phyloP scores from a whole-genome alignment of 2,888 invertebrate species.

The Gymnocheta viridis region DNA sequence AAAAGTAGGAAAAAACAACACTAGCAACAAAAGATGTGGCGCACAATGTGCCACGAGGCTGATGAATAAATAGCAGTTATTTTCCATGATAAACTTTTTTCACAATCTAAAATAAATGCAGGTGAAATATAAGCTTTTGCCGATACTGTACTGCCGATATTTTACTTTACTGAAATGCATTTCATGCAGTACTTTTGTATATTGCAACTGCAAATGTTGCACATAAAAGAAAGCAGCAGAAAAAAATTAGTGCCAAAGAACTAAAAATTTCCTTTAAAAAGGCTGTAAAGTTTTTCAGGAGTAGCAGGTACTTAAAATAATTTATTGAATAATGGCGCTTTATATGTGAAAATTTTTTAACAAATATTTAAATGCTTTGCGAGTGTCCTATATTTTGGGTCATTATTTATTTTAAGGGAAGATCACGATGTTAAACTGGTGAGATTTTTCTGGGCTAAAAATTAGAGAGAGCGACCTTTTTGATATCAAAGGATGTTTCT shows the following conservation, averaged over 20 bases:
- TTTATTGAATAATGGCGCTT: too few species aligned
- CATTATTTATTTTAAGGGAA: too few species aligned
- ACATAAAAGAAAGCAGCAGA: constrained; percentile 18
- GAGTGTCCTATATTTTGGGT: too few species aligned
- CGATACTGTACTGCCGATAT: constrained; percentile 72
- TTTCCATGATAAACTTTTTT: constrained; percentile 54
- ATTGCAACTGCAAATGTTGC: constrained; percentile 34
- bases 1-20: constrained; percentile 29
- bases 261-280: constrained; percentile 11
- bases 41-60: constrained; percentile 66
- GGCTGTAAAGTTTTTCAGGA: not conserved
- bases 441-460: too few species aligned
- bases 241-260: constrained; percentile 12
- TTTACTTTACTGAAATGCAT: constrained; percentile 2
- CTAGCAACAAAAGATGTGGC: constrained; percentile 46
- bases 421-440: too few species aligned
- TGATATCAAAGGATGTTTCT: too few species aligned
- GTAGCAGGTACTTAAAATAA: constrained; percentile 5
- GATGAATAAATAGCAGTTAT: constrained; percentile 61
- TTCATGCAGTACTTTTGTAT: not conserved
- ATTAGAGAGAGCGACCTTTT: too few species aligned
- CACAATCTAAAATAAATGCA: constrained; percentile 42
- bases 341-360: too few species aligned
- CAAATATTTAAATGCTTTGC: too few species aligned
- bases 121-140: constrained; percentile 70